Percentiles rank a stretch among this genome's conserved stretches.
Evolutionary conservation across 2,113 vertebrate genomes (phyloP).

Genomic region (Hiodon tergisus): DNA sequence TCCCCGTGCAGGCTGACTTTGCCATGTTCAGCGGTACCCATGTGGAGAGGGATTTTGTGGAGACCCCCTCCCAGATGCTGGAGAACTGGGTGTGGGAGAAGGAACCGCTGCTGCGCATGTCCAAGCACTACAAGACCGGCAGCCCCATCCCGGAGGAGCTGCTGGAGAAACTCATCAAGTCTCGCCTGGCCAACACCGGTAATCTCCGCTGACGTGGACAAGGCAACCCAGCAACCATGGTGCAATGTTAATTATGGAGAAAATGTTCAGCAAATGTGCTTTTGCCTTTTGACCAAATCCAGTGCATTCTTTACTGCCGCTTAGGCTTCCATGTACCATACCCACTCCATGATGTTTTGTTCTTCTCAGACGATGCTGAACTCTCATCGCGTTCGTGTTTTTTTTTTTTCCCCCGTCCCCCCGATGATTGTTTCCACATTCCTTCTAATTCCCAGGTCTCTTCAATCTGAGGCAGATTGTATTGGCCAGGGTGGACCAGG

Average conservation of each 20-base stretch:
- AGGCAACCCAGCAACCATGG: too few relatives aligned
- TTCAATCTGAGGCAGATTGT: conserved; percentile 95
- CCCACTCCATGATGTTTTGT: too few relatives aligned
- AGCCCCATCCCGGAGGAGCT: conserved; percentile 72
- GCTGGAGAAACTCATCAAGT: conserved; percentile 85
- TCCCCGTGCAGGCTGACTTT: conserved; percentile 75
- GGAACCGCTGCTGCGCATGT: conserved; percentile 87
- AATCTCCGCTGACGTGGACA: neutral
- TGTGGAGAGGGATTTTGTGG: conserved; percentile 93
- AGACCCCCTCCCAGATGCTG: conserved; percentile 95
- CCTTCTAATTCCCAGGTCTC: conserved; percentile 63
- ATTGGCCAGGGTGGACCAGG: conserved; percentile 90
- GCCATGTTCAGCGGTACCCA: conserved; percentile 96
- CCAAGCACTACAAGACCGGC: conserved; percentile 77
- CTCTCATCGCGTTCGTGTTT: neutral
- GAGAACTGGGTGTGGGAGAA: conserved; percentile 99
- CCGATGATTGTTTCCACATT: neutral
- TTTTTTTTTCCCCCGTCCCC: neutral
- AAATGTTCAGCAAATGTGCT: too few relatives aligned
- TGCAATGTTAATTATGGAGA: too few relatives aligned
- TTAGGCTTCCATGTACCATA: too few relatives aligned
- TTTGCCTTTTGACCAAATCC: too few relatives aligned
- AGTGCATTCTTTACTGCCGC: too few relatives aligned
- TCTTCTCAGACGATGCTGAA: too few relatives aligned
- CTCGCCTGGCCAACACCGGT: conserved; percentile 93